Evolutionary conservation across 2,888 invertebrate species (phyloP), one percentile per base, ranked within the genome.

Genomic region (Erannis defoliaria): DNA sequence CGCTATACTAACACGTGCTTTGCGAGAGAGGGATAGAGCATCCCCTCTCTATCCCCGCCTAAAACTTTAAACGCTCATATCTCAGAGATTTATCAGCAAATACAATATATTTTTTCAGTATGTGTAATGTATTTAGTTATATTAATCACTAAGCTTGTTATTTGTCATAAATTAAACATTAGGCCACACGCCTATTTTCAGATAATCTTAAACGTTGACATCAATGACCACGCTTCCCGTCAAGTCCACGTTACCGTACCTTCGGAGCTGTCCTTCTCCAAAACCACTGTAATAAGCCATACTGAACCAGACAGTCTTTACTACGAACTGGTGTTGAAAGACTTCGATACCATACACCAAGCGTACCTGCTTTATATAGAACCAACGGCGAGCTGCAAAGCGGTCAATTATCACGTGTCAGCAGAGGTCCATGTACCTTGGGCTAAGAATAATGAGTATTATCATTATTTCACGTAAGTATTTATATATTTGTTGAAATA

Each of bases 381-480:
- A 65, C 94, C 96, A 0, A 74, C 84, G 0, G 76, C 82, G 0
- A 92, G 90, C 62, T 91, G 92, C 37, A 86, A 85, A 38, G 80
- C 82, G 0, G 67, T 55, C 0, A 78, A 86, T 18, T 93, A 94
- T 75, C 95, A 95, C 62, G 94, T 95, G 0, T 93, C 95, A 0
- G 94, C 94, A 0, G 94, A 94, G 68, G 72, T 96, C 5, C 92
- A 94, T 50, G 94, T 95, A 0, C 96, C 96, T 0, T 96, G 96
- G 96, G 94, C 94, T 0, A 83, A 93, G 49, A 94, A 94, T 61
- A 93, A 95, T 66, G 94, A 95, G 62, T 89, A 93, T 43, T 94
- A 94, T 75, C 93, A 94, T 77, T 93, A 93, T 83, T 93, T 94
- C 68, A 94, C 94, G 95, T 95, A 84, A 94, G 93, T 88, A 70